Evolutionary conservation across 2,113 vertebrate species (phyloP), one percentile per base, ranked within the genome.

Genomic region (Pedetes capensis): DNA sequence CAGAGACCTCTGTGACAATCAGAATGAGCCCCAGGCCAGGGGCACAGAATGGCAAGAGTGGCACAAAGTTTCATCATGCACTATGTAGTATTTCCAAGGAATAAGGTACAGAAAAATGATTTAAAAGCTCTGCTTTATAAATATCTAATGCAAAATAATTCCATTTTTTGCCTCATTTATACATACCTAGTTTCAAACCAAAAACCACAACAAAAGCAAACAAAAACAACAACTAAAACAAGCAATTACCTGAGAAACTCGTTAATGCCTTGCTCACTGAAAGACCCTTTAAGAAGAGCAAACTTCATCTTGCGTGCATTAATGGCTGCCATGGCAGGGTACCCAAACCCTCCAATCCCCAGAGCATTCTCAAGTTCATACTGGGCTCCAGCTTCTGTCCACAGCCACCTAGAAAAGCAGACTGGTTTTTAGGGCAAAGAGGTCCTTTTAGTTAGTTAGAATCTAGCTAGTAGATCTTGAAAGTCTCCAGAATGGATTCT

Each of bases 281-380:
- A 99, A 1, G 99, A 99, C 37, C 99, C 99, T 87, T 98, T 99
- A 37, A 99, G 98, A 64, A 99, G 98, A 27, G 99, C 99, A 82
- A 99, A 99, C 57, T 99, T 99, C 99, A 99, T 99, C 97, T 99
- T 99, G 93, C 99, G 99, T 2, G 99, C 97, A 74, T 99, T 99
- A 87, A 99, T 98, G 91, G 99, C 99, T 1, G 99, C 99, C 99
- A 99, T 99, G 89, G 99, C 99, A 0, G 99, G 99, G 95, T 99
- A 99, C 0, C 99, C 99, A 32, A 99, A 99, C 8, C 99, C 99
- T n/a, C 99, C 99, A 1, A 99, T 99, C 11, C 99, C 99, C 93
- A 99, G 88, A 0, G 99, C 98, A 0, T 96, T 96, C 98, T 99
- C 99, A n/a, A 99, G 98, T 1, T 99, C 99, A 95, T 98, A 97